Evolutionary conservation across 2,888 invertebrate genomes (phyloP).

Genomic region (Eledone cirrhosa): DNA sequence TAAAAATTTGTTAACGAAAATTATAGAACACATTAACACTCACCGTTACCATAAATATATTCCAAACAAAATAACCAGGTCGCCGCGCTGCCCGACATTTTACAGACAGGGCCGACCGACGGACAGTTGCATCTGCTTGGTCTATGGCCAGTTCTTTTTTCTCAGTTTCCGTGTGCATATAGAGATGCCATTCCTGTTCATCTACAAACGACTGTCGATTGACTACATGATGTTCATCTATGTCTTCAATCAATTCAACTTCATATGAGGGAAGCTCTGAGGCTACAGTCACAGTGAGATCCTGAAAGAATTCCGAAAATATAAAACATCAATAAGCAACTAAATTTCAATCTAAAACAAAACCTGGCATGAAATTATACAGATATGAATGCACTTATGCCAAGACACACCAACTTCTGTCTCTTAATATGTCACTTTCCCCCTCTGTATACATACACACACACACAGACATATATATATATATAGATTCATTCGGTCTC

Average conservation of each 20-base stretch:
- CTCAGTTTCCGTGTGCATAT: conserved; percentile 62
- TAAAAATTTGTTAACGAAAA: too few relatives aligned
- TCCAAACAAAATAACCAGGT: conserved; percentile 66
- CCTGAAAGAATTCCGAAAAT: conserved; percentile 42
- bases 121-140: conserved; percentile 60
- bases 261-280: conserved; percentile 57
- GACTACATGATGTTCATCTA: conserved; percentile 59
- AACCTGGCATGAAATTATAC: neutral
- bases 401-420: neutral
- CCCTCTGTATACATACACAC: too few relatives aligned
- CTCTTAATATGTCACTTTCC: neutral
- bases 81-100: conserved; percentile 63
- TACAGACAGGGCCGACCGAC: conserved; percentile 62
- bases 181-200: conserved; percentile 64
- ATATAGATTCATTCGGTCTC: too few relatives aligned
- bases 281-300: conserved; percentile 61
- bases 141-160: conserved; percentile 62
- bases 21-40: conserved; percentile 37
- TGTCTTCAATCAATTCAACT: conserved; percentile 58
- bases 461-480: too few relatives aligned
- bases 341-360: neutral
- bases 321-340: neutral
- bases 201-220: conserved; percentile 63
- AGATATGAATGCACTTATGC: neutral
- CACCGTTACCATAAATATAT: conserved; percentile 66